These are phyloP conservation scores for Schmidtea mediterranea DNA, from an alignment of 1,140 invertebrate species.

Conservation along the genomic window DNA sequence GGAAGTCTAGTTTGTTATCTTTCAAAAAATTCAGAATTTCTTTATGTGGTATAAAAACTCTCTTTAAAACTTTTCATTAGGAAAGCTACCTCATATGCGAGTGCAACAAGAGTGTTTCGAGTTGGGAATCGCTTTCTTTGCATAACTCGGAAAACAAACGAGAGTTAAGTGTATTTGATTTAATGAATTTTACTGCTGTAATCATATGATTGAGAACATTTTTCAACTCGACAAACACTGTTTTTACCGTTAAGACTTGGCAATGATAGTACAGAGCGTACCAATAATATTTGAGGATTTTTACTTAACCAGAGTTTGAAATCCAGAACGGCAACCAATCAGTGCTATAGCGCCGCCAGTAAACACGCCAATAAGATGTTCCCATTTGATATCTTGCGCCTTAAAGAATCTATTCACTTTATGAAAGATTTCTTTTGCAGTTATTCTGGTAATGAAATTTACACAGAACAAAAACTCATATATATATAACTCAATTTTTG, in stretches of 20 bases:
- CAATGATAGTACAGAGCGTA: background rate
- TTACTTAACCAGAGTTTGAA: slow-evolving; percentile 1
- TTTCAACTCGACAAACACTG: background rate
- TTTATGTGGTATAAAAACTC: no score
- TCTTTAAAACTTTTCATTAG: no score
- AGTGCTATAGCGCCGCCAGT: background rate
- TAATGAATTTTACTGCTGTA: background rate
- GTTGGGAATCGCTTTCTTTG: background rate
- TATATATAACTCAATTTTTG: no score
- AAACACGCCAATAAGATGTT: background rate
- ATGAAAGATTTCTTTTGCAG: background rate
- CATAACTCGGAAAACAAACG: background rate
- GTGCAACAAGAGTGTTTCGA: background rate
- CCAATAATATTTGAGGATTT: slow-evolving; percentile 2
- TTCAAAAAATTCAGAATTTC: no score
- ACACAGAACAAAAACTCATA: slow-evolving; percentile 1
- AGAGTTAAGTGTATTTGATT: slow-evolving; percentile 1
- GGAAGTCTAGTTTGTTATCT: no score
- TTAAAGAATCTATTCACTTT: slow-evolving; percentile 1
- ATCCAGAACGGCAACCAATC: background rate
- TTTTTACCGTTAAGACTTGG: slow-evolving; percentile 1
- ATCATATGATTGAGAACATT: background rate
- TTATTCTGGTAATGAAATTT: background rate
- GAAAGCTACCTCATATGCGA: no score
- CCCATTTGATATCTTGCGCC: background rate